A percentile compares a stretch with the other conserved stretches of the same genome.
Evolutionary conservation across 2,797 vertebrate species (phyloP).

Genomic region (Cuculus canorus): DNA sequence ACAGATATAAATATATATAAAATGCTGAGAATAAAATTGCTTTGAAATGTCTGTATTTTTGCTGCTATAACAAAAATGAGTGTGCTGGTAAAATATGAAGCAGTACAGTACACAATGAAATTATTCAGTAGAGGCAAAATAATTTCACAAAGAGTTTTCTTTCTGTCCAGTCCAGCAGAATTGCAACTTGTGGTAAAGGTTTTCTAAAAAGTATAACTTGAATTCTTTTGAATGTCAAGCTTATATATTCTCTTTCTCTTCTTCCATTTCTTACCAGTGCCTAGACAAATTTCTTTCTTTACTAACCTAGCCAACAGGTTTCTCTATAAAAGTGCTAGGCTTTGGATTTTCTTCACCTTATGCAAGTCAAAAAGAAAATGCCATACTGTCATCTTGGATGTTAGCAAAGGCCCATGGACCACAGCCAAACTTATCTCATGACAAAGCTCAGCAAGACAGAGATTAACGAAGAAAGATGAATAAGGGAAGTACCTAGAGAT

Average conservation of each 20-base stretch:
- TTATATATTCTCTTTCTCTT: background rate
- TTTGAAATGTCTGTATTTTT: slow-evolving; percentile 22
- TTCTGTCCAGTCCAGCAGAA: slow-evolving; percentile 36
- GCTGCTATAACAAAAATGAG: background rate
- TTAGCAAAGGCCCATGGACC: background rate
- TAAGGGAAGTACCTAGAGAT: background rate
- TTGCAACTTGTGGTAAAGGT: background rate
- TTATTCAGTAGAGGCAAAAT: background rate
- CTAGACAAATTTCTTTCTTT: background rate
- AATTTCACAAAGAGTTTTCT: background rate
- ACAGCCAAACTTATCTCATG: background rate
- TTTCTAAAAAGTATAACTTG: slow-evolving; percentile 10
- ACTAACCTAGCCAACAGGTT: background rate
- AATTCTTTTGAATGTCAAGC: background rate
- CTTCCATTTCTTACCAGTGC: background rate
- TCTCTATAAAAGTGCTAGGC: background rate
- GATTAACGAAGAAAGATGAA: background rate
- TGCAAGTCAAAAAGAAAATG: background rate
- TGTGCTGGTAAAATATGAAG: background rate
- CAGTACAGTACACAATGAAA: background rate
- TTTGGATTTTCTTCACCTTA: slow-evolving; percentile 1
- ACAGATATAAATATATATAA: background rate
- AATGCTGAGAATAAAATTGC: background rate
- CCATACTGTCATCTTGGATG: background rate
- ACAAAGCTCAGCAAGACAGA: background rate